Base-by-base conservation (phyloP, 2,888 invertebrate species). In the Amiota minor region DNA sequence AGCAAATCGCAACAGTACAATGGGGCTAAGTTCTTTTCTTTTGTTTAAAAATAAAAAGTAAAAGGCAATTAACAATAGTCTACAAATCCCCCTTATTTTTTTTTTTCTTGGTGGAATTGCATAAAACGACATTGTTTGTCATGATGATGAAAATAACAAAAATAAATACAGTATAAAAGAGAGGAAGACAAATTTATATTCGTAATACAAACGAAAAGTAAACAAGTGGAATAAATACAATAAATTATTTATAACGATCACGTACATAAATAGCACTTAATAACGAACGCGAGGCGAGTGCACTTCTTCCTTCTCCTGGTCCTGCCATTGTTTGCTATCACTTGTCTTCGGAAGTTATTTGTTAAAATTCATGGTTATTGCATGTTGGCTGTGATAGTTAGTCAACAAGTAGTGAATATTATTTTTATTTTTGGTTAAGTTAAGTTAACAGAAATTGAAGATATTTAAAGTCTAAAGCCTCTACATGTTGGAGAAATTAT, bases 221-320 rank as follows among this genome's bases (percentile, higher is more conserved):
- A 65, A 65, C 18, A 47, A 65, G n/a, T 16, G 16, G 18, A 47
- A 47, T 47, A 47, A 47, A 47, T 65, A 65, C 16, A 65, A 65
- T 65, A 65, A 65, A 47, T 65, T 65, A 65, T 65, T 47, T 35
- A 65, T 47, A 49, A 9, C 65, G 47, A 47, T 46, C 65, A 65
- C 65, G 65, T 47, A 65, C 47, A 46, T 65, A 18, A 65, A 65
- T 65, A 65, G 49, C 49, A 65, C 35, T 62, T 16, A 45, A 35
- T 8, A 35, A 8, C 6, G 35, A 35, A 35, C 35, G 35, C 35
- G 6, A 35, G 2, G 35, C 35, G 35, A 35, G 35, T 2, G 23
- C 23, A 23, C 23, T 23, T 23, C 50, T 10, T 50, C 12, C 53
- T n/a, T 50, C 9, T 35, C 35, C 6, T 35, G 35, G 1, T 23